phyloP scores from a whole-genome alignment of 2,113 vertebrate species.

The Gallinago jamesoni region DNA sequence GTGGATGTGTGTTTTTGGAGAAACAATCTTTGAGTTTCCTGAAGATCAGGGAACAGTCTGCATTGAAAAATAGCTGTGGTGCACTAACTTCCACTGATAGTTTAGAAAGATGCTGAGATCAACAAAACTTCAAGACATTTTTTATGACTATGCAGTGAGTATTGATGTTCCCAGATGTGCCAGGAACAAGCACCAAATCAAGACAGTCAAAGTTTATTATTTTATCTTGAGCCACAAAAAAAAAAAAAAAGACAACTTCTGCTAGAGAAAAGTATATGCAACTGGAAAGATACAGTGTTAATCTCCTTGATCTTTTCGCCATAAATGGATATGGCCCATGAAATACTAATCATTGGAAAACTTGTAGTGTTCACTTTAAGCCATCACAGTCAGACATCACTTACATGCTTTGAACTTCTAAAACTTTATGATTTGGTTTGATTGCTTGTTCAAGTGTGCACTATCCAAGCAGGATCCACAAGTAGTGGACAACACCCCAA shows the following conservation, averaged over 20 bases:
- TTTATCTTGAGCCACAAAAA: not conserved
- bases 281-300: not conserved
- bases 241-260: not conserved
- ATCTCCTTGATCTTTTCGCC: not conserved
- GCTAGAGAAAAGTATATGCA: not conserved
- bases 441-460: not conserved
- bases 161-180: not conserved
- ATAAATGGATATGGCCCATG: not conserved
- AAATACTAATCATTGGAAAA: not conserved
- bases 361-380: not conserved
- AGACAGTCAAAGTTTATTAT: not conserved
- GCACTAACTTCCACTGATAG: not conserved
- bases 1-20: not conserved
- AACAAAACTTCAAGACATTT: not conserved
- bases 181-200: not conserved
- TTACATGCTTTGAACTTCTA: not conserved
- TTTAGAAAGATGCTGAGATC: slow-evolving; percentile 3
- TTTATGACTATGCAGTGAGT: not conserved
- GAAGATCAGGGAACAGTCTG: not conserved
- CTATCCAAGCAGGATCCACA: not conserved
- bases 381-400: not conserved
- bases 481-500: not conserved
- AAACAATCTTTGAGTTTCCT: not conserved
- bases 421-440: not conserved
- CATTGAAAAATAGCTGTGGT: not conserved